Evolutionary conservation across 2,888 invertebrate species (phyloP), one percentile per base, ranked within the genome.

Genomic region (Synanthedon tipuliformis): DNA sequence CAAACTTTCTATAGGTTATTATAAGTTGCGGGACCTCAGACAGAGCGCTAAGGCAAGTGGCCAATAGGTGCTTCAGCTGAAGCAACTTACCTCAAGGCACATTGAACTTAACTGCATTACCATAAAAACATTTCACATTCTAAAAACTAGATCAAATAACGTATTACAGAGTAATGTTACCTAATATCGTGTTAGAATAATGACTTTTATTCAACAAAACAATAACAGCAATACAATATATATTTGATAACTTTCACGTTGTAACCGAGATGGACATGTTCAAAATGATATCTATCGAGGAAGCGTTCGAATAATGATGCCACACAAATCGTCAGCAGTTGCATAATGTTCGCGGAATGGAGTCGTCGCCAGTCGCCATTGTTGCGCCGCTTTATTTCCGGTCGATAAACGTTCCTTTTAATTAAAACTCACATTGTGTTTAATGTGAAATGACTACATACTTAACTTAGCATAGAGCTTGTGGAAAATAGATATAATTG

Each of bases 331-430:
- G 40, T 50, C 48, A 51, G 51, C 48, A 40, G 51, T 55, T 53
- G 27, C 51, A 52, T 18, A 52, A 52, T 52, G 48, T 48, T 34
- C 54, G 45, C 55, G 52, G 56, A 54, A 53, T 52, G 50, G 54
- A 50, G 52, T 34, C 34, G 34, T 34, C 34, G 40, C 53, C 53
- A 41, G 51, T 55, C 55, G 40, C 56, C 51, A 57, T 57, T 57
- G 56, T 56, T 52, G 50, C 41, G 23, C 18, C 8, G 23, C 18
- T 13, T 45, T 8, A 45, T 18, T 50, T 50, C 50, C 50, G 50
- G 50, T 50, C 50, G 12, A 18, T n/a, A 34, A 34, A 18, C 50
- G 34, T 50, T 40, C 11, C 23, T 15, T 49, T 15, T 49, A 49
- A 16, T 16, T 49, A 49, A 49, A 18, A 18, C 34, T 34, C 34